phyloP scores from a whole-genome alignment of 1,140 invertebrate species.

The Nephotettix cincticeps region DNA sequence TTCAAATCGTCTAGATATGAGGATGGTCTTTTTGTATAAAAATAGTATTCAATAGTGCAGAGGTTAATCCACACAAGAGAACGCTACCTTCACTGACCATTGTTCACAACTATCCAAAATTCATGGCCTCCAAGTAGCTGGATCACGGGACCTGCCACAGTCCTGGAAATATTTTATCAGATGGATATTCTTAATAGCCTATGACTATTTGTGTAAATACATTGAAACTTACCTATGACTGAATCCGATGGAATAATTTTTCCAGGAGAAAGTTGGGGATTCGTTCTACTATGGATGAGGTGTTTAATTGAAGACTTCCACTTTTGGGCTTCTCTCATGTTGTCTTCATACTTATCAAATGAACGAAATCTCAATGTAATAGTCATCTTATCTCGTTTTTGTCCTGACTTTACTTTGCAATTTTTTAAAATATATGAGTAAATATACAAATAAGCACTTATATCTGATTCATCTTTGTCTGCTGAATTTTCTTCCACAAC shows the following conservation, averaged over 20 bases:
- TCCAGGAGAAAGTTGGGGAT: slow-evolving; percentile 22
- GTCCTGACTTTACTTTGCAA: slow-evolving; percentile 59
- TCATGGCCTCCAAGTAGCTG: no score
- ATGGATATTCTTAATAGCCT: no score
- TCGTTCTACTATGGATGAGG: slow-evolving; percentile 55
- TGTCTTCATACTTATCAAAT: slow-evolving; percentile 81
- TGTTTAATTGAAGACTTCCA: slow-evolving; percentile 78
- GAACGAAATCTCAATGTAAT: slow-evolving; percentile 77
- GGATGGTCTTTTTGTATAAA: no score
- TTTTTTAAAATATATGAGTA: slow-evolving; percentile 82
- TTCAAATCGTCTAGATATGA: no score
- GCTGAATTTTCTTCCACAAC: slow-evolving; percentile 60
- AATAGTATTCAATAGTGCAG: no score
- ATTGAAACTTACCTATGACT: slow-evolving; percentile 30
- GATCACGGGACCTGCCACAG: no score
- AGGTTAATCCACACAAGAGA: no score
- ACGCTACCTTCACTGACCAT: no score
- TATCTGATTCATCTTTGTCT: slow-evolving; percentile 68
- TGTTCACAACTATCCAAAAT: no score
- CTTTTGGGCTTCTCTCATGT: slow-evolving; percentile 75
- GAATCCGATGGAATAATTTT: slow-evolving; percentile 3
- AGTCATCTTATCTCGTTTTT: slow-evolving; percentile 71
- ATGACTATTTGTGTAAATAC: no score
- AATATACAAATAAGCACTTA: slow-evolving; percentile 80
- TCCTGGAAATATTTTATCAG: no score